Conservation (phyloP, 92 coral and sea anemone species). For the Palythoa grandiflora region DNA sequence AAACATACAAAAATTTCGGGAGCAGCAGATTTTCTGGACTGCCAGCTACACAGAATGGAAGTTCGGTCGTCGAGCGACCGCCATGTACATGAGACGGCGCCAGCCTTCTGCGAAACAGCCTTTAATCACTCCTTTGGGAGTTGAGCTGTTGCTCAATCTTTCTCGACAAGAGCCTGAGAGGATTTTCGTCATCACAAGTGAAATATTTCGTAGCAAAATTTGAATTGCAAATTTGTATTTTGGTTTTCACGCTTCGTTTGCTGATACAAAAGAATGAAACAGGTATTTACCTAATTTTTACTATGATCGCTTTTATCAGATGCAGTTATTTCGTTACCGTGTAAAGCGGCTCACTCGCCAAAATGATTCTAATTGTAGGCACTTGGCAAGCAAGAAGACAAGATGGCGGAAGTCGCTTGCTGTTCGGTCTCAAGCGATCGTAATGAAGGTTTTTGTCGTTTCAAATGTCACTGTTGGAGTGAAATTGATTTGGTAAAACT, state of each 20-base stretch:
- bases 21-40: slow-evolving; percentile 14
- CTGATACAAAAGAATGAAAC: slow-evolving; percentile 17
- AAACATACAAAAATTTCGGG: slow-evolving; percentile 14
- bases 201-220: neutral
- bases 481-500: slow-evolving; percentile 27
- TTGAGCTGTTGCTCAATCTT: slow-evolving; percentile 17
- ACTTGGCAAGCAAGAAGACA: neutral
- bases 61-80: slow-evolving; percentile 2
- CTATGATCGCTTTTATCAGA: slow-evolving; percentile 4
- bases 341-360: slow-evolving; percentile 1
- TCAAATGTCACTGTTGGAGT: slow-evolving; percentile 37
- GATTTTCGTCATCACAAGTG: slow-evolving; percentile 18
- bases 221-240: slow-evolving; percentile 30
- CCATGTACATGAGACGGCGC: slow-evolving; percentile 19
- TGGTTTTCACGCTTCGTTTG: slow-evolving; percentile 19
- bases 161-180: slow-evolving; percentile 21
- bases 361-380: neutral
- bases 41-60: slow-evolving; percentile 26
- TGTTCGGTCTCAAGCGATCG: slow-evolving; percentile 9
- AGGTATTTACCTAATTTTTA: slow-evolving; percentile 14
- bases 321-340: neutral
- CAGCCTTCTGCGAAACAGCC: slow-evolving; percentile 9
- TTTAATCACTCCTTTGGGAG: slow-evolving; percentile 10
- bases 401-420: neutral
- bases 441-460: slow-evolving; percentile 24